Evolutionary conservation across 2,797 vertebrate species (phyloP).

Genomic region (Sebastes jordani): DNA sequence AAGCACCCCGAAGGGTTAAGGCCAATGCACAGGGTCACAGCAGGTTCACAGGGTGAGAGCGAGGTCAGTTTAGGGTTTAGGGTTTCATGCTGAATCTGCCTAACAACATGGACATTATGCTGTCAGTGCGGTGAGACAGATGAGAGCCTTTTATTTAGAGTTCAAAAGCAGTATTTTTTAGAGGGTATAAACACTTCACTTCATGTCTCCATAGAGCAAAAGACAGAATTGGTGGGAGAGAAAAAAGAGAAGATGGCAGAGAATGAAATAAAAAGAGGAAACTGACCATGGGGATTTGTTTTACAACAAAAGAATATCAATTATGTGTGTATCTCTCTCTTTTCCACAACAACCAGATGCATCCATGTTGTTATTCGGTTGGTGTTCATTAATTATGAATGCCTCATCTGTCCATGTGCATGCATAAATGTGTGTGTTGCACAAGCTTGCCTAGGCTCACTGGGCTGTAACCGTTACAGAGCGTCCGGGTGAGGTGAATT

Average conservation of each 20-base stretch:
- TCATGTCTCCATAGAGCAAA: background rate
- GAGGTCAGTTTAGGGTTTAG: slow-evolving; percentile 45
- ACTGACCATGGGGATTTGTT: background rate
- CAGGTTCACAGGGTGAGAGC: slow-evolving; percentile 59
- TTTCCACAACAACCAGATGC: background rate
- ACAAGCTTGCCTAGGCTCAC: slow-evolving; percentile 2
- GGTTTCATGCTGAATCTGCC: slow-evolving; percentile 29
- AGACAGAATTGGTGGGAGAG: background rate
- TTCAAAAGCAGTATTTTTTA: background rate
- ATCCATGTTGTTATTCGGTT: slow-evolving; percentile 23
- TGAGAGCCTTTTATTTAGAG: background rate
- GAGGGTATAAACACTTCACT: background rate
- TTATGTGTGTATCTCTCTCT: background rate
- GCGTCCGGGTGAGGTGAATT: slow-evolving; percentile 27
- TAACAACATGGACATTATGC: background rate
- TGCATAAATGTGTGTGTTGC: slow-evolving; percentile 23
- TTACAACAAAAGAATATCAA: background rate
- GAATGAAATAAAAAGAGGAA: background rate
- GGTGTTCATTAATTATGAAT: slow-evolving; percentile 32
- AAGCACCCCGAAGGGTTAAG: slow-evolving; percentile 52
- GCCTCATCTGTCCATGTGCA: slow-evolving; percentile 18
- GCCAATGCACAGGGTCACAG: slow-evolving; percentile 45
- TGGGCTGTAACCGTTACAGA: slow-evolving; percentile 32
- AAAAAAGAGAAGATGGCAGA: background rate
- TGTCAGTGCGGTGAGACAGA: background rate